Evolutionary conservation across 2,888 invertebrate genomes (phyloP).

Genomic region (Hermaeophaga mercurialis): DNA sequence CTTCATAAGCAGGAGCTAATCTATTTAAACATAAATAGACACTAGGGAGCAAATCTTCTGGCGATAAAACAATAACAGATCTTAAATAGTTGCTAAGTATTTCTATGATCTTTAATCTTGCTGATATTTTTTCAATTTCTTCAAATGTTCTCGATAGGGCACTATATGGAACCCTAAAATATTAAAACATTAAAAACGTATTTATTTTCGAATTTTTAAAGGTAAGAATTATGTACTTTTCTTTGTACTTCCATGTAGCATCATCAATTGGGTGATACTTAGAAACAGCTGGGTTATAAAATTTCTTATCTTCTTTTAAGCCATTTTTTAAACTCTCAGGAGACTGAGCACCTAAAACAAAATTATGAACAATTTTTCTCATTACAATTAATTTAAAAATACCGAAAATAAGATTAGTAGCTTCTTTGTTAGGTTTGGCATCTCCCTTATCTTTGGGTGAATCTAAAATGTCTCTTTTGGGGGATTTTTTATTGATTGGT

Average conservation of each 20-base stretch:
- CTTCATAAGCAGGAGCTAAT: slow-evolving; percentile 94
- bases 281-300: slow-evolving; percentile 72
- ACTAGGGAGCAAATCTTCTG: slow-evolving; percentile 87
- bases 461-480: slow-evolving; percentile 5
- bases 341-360: slow-evolving; percentile 23
- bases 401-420: slow-evolving; percentile 1
- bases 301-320: slow-evolving; percentile 14
- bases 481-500: slow-evolving; percentile 1
- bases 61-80: slow-evolving; percentile 86
- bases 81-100: slow-evolving; percentile 89
- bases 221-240: slow-evolving; percentile 61
- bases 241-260: slow-evolving; percentile 78
- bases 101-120: slow-evolving; percentile 89
- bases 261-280: slow-evolving; percentile 84
- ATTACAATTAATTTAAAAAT: too few relatives aligned
- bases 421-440: background rate
- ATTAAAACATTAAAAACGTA: slow-evolving; percentile 5
- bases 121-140: slow-evolving; percentile 83
- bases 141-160: slow-evolving; percentile 91
- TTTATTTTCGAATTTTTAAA: slow-evolving; percentile 4
- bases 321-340: slow-evolving; percentile 8
- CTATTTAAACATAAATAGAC: slow-evolving; percentile 96
- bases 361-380: too few relatives aligned
- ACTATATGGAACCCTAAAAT: slow-evolving; percentile 84
- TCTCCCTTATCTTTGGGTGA: slow-evolving; percentile 1